phyloP scores from a whole-genome alignment of 2,888 invertebrate genomes.

The Perithous albicinctus region DNA sequence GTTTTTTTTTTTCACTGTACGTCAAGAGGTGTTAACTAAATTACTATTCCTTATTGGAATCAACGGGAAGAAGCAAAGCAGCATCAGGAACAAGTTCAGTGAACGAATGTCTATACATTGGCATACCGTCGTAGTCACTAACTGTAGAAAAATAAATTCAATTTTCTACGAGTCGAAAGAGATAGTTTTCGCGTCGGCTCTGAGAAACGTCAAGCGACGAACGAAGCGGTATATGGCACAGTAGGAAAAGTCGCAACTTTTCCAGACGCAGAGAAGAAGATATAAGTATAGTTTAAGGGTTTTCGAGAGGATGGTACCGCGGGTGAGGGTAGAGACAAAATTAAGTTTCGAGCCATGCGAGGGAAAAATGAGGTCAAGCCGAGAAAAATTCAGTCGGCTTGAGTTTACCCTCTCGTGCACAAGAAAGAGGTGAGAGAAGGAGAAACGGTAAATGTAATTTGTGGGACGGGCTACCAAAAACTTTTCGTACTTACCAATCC shows the following conservation, averaged over 20 bases:
- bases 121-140: not conserved
- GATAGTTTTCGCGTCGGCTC: conserved; percentile 8
- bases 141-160: conserved; percentile 34
- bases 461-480: conserved; percentile 36
- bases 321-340: conserved; percentile 54
- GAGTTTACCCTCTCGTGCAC: conserved; percentile 12
- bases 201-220: conserved; percentile 6
- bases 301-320: conserved; percentile 20
- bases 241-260: conserved; percentile 12
- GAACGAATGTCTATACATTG: not conserved
- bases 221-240: conserved; percentile 17
- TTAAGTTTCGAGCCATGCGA: conserved; percentile 52
- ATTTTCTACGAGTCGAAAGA: conserved; percentile 9
- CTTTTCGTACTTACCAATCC: conserved; percentile 46
- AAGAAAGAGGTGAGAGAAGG: not conserved
- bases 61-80: not conserved
- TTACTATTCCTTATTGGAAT: conserved; percentile 26
- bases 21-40: conserved; percentile 46
- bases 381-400: conserved; percentile 2
- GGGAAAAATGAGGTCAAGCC: not conserved
- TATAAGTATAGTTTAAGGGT: conserved; percentile 41
- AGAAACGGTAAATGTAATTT: conserved; percentile 50
- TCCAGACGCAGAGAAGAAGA: conserved; percentile 27
- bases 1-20: conserved; percentile 52
- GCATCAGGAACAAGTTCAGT: not conserved